Conservation (phyloP, 2,888 invertebrate species). For the Thereva nobilitata region DNA sequence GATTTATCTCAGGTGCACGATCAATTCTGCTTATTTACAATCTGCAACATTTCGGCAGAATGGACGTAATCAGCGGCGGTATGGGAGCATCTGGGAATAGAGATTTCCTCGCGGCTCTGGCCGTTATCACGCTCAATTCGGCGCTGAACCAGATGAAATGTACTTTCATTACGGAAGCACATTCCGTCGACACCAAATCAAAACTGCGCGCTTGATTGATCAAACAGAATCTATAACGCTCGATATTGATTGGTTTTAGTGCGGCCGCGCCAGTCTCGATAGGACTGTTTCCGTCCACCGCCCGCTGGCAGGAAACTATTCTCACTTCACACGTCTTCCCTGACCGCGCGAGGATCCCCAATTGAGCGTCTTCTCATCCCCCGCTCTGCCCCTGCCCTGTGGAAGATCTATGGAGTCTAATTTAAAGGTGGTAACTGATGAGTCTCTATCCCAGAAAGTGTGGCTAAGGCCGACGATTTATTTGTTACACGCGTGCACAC, state of each 20-base stretch:
- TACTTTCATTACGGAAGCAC: neutral
- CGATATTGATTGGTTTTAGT: constrained; percentile 14
- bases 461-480: constrained; percentile 13
- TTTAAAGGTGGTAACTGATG: neutral
- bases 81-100: neutral
- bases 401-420: neutral
- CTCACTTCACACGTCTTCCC: constrained; percentile 20
- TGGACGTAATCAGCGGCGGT: constrained; percentile 7
- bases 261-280: neutral
- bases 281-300: constrained; percentile 14
- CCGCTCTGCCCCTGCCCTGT: too few species aligned
- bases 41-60: constrained; percentile 20
- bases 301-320: constrained; percentile 26
- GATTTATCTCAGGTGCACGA: neutral
- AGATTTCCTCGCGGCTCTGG: constrained; percentile 18
- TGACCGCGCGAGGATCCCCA: constrained; percentile 27
- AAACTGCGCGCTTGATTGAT: constrained; percentile 6
- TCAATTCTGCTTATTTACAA: constrained; percentile 24
- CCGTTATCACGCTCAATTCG: neutral
- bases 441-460: constrained; percentile 2
- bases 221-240: constrained; percentile 25
- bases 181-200: constrained; percentile 12
- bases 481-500: constrained; percentile 16
- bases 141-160: neutral
- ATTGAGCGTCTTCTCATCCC: too few species aligned